phyloP scores from a whole-genome alignment of 2,888 invertebrate genomes.

The Athrips mouffetella region DNA sequence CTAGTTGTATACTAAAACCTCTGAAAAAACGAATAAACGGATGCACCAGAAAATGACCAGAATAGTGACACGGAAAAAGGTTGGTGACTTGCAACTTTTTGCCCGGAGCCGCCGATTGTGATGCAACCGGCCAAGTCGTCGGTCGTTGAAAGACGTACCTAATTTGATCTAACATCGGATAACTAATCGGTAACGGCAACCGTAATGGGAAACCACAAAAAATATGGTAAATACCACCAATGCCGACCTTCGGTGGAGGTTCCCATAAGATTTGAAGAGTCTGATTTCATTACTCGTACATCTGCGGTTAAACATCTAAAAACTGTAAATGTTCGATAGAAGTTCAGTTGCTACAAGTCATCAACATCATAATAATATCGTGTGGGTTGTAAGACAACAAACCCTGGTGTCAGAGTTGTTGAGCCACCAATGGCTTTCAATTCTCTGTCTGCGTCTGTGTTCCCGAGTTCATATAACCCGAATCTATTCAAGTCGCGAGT shows the following conservation, averaged over 20 bases:
- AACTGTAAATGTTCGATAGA: too few relatives aligned
- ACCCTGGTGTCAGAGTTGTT: too few relatives aligned
- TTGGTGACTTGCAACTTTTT: conserved; percentile 50
- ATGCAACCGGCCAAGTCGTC: conserved; percentile 42
- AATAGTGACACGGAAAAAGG: conserved; percentile 21
- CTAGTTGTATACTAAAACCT: too few relatives aligned
- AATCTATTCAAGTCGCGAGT: too few relatives aligned
- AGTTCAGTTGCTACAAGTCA: too few relatives aligned
- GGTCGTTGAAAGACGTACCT: conserved; percentile 29
- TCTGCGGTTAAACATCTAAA: neutral
- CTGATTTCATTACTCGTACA: neutral
- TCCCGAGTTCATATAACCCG: too few relatives aligned
- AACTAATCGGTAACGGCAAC: conserved; percentile 61
- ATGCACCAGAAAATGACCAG: conserved; percentile 9
- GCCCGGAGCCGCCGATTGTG: conserved; percentile 40
- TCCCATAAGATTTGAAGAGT: conserved; percentile 4
- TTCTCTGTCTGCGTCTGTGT: too few relatives aligned
- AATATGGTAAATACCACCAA: conserved; percentile 38
- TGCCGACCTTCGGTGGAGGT: conserved; percentile 6
- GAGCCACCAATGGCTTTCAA: too few relatives aligned
- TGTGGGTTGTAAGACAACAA: too few relatives aligned
- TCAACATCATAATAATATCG: too few relatives aligned
- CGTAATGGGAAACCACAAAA: conserved; percentile 47
- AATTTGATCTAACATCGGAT: conserved; percentile 59
- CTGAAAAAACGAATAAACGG: too few relatives aligned